These are phyloP conservation scores for Coelopa pilipes DNA, from an alignment of 2,888 invertebrate genomes.

Conservation along the genomic window DNA sequence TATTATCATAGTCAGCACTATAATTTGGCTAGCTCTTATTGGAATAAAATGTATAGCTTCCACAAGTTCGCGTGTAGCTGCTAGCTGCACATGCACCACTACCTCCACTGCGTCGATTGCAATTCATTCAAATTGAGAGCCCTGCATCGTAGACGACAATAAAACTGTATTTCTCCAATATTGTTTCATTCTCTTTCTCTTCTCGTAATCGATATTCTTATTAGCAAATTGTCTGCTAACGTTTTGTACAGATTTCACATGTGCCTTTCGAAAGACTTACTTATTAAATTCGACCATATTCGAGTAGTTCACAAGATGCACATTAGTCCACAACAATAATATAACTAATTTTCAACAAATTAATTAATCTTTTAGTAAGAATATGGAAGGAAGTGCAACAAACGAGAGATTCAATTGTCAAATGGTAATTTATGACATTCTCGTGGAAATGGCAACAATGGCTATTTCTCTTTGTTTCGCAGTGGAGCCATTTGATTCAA, in stretches of 20 bases:
- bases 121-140: conserved; percentile 8
- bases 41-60: too few species aligned
- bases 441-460: too few species aligned
- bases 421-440: neutral
- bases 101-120: neutral
- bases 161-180: conserved; percentile 18
- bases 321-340: neutral
- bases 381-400: conserved; percentile 39
- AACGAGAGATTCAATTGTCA: conserved; percentile 12
- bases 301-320: too few species aligned
- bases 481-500: too few species aligned
- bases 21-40: too few species aligned
- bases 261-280: too few species aligned
- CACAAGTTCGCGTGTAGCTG: neutral
- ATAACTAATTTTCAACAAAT: conserved; percentile 19
- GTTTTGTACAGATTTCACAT: too few species aligned
- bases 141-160: neutral
- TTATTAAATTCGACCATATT: too few species aligned
- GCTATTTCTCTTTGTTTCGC: too few species aligned
- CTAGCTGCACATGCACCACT: neutral
- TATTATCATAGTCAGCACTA: too few species aligned
- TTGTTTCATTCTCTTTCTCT: neutral
- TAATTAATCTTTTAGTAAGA: conserved; percentile 37
- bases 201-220: conserved; percentile 5
- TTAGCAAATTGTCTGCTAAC: neutral